Base-by-base conservation (phyloP, 2,113 vertebrate genomes). In the Heteronetta atricapilla region DNA sequence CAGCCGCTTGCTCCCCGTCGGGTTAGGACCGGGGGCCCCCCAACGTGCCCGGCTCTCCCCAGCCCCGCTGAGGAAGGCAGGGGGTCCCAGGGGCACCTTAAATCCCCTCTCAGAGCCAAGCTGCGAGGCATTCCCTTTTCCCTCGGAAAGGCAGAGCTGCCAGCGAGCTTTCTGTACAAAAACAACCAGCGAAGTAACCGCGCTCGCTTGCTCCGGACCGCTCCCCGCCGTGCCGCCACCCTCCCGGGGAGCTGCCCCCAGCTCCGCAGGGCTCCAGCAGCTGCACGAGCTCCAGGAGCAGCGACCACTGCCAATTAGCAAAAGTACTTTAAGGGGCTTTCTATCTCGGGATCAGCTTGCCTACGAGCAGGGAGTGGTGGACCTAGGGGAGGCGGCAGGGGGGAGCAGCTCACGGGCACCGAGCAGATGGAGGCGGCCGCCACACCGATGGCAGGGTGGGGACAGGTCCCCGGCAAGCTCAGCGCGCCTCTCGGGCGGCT, bases 41-140 rank as follows among this genome's bases (percentile, higher is more conserved):
- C 2, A 29, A 80, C 59, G 9, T 4, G 64, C 31, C 86, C 38
- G 5, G 4, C 40, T 44, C 55, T 64, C 66, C 79, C 75, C 92
- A 93, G 87, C 89, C 66, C n/a, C 31, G 93, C 89, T 75, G 93
- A 76, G 70, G 82, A 88, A 73, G 75, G 78, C 74, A 66, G 56
- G 48, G 74, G 3, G 10, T 89, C 68, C 58, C 55, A 53, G 36
- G 19, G 44, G 33, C 58, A 4, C 69, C 68, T 75, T 81, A n/a
- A 44, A 68, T 62, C 0, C 6, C n/a, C 50, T 48, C 78, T 80
- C 31, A 33, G 69, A 40, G 53, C 34, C 26, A 38, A 20, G 26
- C 52, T 40, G 14, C 26, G 22, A 53, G 16, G 19, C 21, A 18
- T 26, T 52, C 55, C n/a, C 50, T 69, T 69, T 81, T 86, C 33